A percentile compares a stretch with the other conserved stretches of the same genome.
phyloP scores from a whole-genome alignment of 1,140 invertebrate genomes.

The Platyura marginata region DNA sequence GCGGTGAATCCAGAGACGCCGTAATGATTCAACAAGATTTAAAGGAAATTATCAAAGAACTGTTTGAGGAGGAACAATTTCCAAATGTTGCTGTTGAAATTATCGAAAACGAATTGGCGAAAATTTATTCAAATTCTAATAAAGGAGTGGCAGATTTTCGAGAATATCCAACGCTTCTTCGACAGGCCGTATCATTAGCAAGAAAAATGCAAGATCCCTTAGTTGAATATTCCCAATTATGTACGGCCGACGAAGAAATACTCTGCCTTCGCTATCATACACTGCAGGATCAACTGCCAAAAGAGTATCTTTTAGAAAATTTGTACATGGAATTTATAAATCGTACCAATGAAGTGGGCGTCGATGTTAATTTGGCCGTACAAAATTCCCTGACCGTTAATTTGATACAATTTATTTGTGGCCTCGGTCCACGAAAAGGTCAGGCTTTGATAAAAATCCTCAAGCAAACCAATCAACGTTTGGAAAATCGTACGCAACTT shows the following conservation, averaged over 20 bases:
- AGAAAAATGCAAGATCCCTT: conserved; percentile 88
- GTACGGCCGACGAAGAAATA: conserved; percentile 89
- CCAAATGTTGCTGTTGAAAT: conserved; percentile 78
- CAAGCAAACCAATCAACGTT: conserved; percentile 81
- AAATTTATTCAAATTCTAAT: conserved; percentile 79
- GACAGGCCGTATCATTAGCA: conserved; percentile 84
- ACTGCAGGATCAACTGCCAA: conserved; percentile 67
- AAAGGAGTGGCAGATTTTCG: conserved; percentile 76
- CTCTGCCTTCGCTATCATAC: conserved; percentile 83
- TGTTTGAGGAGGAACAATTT: conserved; percentile 75
- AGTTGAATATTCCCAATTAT: conserved; percentile 89
- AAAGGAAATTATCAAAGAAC: conserved; percentile 48
- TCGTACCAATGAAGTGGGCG: conserved; percentile 94
- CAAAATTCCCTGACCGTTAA: conserved; percentile 71
- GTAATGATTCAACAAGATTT: conserved; percentile 73
- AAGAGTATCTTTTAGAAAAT: conserved; percentile 71
- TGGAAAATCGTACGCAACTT: conserved; percentile 89
- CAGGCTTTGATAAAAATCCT: conserved; percentile 75
- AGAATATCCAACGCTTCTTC: conserved; percentile 73
- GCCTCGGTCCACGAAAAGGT: conserved; percentile 88
- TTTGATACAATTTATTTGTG: conserved; percentile 95
- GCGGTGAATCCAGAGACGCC: conserved; percentile 79
- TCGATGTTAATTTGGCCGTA: conserved; percentile 89
- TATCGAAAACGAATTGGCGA: conserved; percentile 79
- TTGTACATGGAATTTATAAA: conserved; percentile 84